Evolutionary conservation across 2,888 invertebrate genomes (phyloP).

Genomic region (Nebria salina): DNA sequence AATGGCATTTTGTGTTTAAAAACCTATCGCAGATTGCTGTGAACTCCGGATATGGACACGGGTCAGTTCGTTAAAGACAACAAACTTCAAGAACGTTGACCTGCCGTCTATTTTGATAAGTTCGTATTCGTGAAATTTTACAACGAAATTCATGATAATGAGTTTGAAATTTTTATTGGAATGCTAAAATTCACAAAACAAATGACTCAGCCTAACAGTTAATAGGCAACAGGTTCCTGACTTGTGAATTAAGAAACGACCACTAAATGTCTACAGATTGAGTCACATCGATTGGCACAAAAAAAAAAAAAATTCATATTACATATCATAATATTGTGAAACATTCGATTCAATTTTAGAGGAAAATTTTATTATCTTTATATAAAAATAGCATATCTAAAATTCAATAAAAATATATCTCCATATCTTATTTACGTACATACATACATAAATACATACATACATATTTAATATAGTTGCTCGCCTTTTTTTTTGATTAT

Average conservation of each 20-base stretch:
- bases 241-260: background rate
- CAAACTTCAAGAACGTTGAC: constrained; percentile 17
- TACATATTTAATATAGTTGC: too few relatives aligned
- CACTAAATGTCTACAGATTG: too few relatives aligned
- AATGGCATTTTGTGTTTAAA: background rate
- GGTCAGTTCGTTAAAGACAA: constrained; percentile 17
- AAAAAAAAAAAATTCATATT: too few relatives aligned
- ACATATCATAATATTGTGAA: background rate
- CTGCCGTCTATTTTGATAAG: constrained; percentile 40
- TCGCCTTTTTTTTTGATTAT: too few relatives aligned
- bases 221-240: background rate
- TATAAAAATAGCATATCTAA: background rate
- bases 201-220: background rate
- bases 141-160: constrained; percentile 23
- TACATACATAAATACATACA: too few relatives aligned
- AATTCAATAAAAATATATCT: background rate
- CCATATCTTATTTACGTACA: too few relatives aligned
- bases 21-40: background rate
- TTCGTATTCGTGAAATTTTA: constrained; percentile 32
- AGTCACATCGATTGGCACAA: too few relatives aligned
- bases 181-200: background rate
- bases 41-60: constrained; percentile 20
- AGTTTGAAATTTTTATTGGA: background rate
- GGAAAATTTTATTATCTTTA: background rate
- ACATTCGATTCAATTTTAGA: background rate